Evolutionary conservation across 2,113 vertebrate species (phyloP).

Genomic region (Clarias gariepinus): DNA sequence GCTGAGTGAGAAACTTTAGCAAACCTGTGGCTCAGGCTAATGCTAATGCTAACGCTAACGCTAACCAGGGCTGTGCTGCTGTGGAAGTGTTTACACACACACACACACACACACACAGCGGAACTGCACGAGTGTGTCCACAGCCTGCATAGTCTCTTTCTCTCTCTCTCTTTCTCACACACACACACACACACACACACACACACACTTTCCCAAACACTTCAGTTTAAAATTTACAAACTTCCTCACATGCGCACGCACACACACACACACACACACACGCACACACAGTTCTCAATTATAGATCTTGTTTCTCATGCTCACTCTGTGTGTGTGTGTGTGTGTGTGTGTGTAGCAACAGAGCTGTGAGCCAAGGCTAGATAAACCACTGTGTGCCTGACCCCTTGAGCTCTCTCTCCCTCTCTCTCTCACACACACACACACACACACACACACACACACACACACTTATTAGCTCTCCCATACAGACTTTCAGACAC

Average conservation of each 20-base stretch:
- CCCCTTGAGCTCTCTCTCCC: not conserved
- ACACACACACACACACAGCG: constrained; percentile 26
- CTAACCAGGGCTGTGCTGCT: not conserved
- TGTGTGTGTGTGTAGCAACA: constrained; percentile 37
- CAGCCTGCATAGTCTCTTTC: not conserved
- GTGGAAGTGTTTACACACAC: constrained; percentile 11
- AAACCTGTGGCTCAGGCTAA: not conserved
- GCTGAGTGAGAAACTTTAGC: not conserved
- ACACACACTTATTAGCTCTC: constrained; percentile 28
- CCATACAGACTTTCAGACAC: constrained; percentile 11
- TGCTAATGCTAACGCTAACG: not conserved
- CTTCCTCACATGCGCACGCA: not conserved
- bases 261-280: not conserved
- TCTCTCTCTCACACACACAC: not conserved
- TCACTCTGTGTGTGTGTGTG: constrained; percentile 17
- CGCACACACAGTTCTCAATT: not conserved
- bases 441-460: constrained; percentile 34
- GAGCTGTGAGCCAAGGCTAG: constrained; percentile 43
- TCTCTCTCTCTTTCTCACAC: not conserved
- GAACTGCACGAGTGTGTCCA: constrained; percentile 12
- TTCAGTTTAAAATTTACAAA: not conserved
- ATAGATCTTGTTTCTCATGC: not conserved
- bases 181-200: not conserved
- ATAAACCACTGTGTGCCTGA: constrained; percentile 34
- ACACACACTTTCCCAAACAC: constrained; percentile 5